phyloP scores from a whole-genome alignment of 2,797 vertebrate species.

The Nyctibius grandis region DNA sequence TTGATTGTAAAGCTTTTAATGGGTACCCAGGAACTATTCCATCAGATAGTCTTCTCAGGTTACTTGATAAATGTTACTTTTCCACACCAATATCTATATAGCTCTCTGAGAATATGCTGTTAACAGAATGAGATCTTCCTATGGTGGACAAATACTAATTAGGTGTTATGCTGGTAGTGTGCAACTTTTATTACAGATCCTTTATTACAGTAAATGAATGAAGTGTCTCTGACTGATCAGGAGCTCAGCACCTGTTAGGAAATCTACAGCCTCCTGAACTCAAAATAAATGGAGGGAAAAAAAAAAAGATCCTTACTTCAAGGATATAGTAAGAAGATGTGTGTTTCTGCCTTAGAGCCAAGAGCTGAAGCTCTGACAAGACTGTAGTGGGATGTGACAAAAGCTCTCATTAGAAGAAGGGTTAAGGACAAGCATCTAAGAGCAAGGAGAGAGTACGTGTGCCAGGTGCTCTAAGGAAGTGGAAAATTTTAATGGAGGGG shows the following conservation, averaged over 20 bases:
- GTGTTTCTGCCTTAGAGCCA: neutral
- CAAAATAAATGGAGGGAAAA: neutral
- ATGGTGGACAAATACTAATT: neutral
- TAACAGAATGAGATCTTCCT: neutral
- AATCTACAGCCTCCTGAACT: neutral
- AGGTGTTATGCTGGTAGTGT: neutral
- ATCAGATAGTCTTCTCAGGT: neutral
- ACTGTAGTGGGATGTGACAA: neutral
- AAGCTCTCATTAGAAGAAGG: neutral
- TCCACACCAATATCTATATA: neutral
- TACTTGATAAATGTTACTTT: constrained; percentile 3
- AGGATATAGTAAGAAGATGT: neutral
- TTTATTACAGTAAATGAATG: neutral
- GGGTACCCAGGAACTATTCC: neutral
- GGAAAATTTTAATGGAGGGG: neutral
- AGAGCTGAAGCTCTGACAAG: neutral
- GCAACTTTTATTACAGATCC: neutral
- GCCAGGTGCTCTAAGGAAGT: neutral
- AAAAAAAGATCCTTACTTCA: neutral
- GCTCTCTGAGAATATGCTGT: neutral
- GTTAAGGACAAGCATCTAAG: neutral
- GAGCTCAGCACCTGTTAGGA: neutral
- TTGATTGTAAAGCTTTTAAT: constrained; percentile 18
- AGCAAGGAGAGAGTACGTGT: neutral
- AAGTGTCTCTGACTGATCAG: neutral